Evolutionary conservation across 2,888 invertebrate species (phyloP).

Genomic region (Dysmachus trigonus): DNA sequence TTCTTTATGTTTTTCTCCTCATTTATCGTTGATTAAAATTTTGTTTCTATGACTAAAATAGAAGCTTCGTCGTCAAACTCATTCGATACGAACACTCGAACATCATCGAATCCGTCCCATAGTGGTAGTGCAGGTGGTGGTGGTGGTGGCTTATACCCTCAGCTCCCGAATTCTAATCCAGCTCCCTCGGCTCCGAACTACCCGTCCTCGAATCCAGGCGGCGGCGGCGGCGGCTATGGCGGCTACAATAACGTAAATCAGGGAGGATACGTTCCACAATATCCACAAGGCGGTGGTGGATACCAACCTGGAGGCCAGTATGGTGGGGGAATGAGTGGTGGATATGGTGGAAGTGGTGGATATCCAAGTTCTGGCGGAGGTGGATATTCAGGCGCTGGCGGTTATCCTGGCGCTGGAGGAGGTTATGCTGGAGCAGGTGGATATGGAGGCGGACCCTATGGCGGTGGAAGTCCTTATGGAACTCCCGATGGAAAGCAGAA

Average conservation of each 20-base stretch:
- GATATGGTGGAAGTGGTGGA: neutral
- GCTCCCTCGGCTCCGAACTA: slow-evolving; percentile 49
- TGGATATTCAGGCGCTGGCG: slow-evolving; percentile 17
- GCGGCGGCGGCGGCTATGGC: slow-evolving; percentile 53
- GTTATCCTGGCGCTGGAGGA: slow-evolving; percentile 47
- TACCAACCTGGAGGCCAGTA: slow-evolving; percentile 46
- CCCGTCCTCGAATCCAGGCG: slow-evolving; percentile 54
- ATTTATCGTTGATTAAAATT: neutral
- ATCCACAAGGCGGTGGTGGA: slow-evolving; percentile 49
- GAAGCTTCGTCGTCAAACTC: slow-evolving; percentile 45
- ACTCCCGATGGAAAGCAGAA: slow-evolving; percentile 19
- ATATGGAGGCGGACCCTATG: slow-evolving; percentile 53
- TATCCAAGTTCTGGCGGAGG: neutral
- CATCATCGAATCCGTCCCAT: slow-evolving; percentile 36
- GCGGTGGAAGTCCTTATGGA: slow-evolving; percentile 4
- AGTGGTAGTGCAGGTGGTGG: slow-evolving; percentile 44
- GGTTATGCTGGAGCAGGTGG: slow-evolving; percentile 51
- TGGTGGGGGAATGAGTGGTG: slow-evolving; percentile 44
- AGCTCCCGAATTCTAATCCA: slow-evolving; percentile 47
- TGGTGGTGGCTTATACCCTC: slow-evolving; percentile 48
- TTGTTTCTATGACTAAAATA: slow-evolving; percentile 6
- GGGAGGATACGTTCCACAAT: slow-evolving; percentile 41
- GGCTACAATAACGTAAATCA: neutral
- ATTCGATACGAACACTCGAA: slow-evolving; percentile 23
- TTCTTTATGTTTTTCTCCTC: neutral